A percentile compares a stretch with the other conserved stretches of the same genome.
Conservation (phyloP, 1,140 invertebrate genomes). For the Littorina saxatilis region DNA sequence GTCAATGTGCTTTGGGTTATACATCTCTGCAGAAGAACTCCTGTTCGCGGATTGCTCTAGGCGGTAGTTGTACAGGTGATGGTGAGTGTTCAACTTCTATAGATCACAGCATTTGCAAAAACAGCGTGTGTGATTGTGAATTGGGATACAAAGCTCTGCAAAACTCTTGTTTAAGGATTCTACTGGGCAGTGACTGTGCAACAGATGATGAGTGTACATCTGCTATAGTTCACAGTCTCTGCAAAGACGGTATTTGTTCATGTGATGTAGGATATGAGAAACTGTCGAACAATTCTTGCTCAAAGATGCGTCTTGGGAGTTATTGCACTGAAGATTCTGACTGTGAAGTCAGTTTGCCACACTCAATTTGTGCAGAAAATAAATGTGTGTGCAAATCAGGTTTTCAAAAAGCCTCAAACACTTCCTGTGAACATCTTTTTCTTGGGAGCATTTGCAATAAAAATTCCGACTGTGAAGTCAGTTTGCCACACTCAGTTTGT, state of each 20-base stretch:
- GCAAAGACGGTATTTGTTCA: neutral
- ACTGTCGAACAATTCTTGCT: neutral
- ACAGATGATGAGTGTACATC: neutral
- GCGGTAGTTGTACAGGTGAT: neutral
- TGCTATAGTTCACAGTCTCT: neutral
- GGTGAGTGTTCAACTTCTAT: neutral
- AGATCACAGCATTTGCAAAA: neutral
- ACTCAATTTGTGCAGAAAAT: neutral
- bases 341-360: neutral
- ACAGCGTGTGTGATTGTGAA: neutral
- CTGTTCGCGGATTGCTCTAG: neutral
- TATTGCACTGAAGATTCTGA: neutral
- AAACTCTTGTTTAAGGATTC: neutral
- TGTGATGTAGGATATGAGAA: neutral
- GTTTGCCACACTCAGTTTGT: neutral
- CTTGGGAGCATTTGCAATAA: neutral
- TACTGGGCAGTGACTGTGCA: neutral
- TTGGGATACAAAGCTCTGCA: neutral
- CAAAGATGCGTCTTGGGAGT: neutral
- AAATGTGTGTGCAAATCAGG: neutral
- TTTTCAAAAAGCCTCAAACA: neutral
- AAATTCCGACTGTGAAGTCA: neutral
- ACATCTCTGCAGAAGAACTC: neutral
- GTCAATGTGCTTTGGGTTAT: too few species aligned
- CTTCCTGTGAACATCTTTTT: neutral